Evolutionary conservation across 2,113 vertebrate species (phyloP).

Genomic region (Daubentonia madagascariensis): DNA sequence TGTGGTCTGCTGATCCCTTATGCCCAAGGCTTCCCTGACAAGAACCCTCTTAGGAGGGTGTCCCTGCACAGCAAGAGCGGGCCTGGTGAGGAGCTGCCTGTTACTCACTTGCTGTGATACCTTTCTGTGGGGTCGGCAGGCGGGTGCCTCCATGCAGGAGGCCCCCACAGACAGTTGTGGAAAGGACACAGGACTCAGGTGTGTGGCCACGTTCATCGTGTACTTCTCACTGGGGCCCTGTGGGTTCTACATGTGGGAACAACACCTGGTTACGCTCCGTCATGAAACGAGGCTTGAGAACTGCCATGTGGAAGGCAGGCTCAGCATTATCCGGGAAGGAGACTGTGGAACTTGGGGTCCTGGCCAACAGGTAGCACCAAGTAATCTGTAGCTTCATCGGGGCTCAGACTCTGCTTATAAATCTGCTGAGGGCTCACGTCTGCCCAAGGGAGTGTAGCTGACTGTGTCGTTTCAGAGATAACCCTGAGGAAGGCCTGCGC

Average conservation of each 20-base stretch:
- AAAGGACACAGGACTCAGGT: background rate
- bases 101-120: fast-evolving
- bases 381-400: background rate
- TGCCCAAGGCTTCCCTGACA: background rate
- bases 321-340: background rate
- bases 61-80: background rate
- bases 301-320: background rate
- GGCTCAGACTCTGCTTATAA: too few species aligned
- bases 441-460: background rate
- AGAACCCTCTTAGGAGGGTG: background rate
- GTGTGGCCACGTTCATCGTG: too few species aligned
- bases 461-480: background rate
- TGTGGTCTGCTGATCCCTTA: background rate
- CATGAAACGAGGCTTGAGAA: background rate
- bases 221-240: too few species aligned
- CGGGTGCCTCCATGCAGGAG: background rate
- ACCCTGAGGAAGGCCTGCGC: too few species aligned
- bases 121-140: background rate
- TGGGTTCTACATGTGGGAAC: background rate
- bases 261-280: fast-evolving
- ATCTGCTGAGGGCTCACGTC: background rate
- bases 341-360: background rate
- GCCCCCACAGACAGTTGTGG: background rate
- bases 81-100: background rate
- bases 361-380: background rate